phyloP scores from a whole-genome alignment of 2,797 vertebrate genomes.

The Lophotriccus pileatus region DNA sequence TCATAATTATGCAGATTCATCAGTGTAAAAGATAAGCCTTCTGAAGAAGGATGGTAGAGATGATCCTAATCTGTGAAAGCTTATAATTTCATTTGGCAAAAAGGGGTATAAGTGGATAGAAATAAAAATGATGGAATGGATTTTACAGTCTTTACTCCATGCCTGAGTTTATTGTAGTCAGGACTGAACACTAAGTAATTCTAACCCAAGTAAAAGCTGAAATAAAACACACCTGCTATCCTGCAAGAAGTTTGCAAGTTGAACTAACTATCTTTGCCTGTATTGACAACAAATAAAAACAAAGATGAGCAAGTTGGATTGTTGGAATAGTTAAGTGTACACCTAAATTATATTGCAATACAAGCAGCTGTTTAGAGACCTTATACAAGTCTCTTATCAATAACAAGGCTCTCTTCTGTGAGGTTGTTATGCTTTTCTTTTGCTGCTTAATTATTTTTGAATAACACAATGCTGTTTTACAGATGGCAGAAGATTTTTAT shows the following conservation, averaged over 20 bases:
- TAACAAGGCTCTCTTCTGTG: background rate
- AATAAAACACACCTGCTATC: background rate
- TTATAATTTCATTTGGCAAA: background rate
- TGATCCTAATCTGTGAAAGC: background rate
- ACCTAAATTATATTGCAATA: background rate
- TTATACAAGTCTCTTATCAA: background rate
- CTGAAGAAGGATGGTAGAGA: background rate
- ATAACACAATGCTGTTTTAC: slow-evolving; percentile 57
- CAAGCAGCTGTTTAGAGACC: background rate
- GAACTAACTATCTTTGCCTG: background rate
- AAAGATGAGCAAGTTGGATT: background rate
- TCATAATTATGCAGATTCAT: background rate
- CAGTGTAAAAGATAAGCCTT: background rate
- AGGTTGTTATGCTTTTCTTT: background rate
- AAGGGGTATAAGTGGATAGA: background rate
- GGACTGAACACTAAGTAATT: background rate
- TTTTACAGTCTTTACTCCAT: background rate
- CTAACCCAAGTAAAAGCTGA: background rate
- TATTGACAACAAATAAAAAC: background rate
- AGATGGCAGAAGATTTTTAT: slow-evolving; percentile 92
- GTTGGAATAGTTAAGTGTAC: background rate
- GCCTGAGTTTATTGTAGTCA: background rate
- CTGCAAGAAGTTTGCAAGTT: background rate
- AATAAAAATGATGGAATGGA: background rate
- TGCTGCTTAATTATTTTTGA: background rate